Evolutionary conservation across 2,113 vertebrate species (phyloP).

Genomic region (Etheostoma spectabile): DNA sequence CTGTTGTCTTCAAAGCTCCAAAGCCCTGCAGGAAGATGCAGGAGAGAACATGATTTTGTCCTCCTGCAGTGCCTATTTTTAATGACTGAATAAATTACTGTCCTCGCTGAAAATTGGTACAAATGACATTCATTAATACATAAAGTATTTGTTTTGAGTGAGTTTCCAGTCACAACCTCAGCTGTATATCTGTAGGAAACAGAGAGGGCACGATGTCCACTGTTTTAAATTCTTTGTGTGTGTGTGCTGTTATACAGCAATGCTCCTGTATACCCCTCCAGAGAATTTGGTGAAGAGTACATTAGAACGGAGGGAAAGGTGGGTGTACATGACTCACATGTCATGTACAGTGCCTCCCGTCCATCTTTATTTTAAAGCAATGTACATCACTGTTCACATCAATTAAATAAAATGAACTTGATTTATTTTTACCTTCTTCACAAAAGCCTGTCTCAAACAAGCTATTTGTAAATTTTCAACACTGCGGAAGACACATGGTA

Average conservation of each 20-base stretch:
- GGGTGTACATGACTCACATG: not conserved
- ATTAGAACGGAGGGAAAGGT: not conserved
- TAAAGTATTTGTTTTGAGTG: constrained; percentile 2
- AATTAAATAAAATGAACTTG: not conserved
- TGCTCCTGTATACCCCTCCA: not conserved
- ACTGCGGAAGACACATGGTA: not conserved
- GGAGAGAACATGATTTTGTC: not conserved
- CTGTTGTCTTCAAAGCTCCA: too few species aligned
- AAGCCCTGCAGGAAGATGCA: not conserved
- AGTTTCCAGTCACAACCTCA: not conserved
- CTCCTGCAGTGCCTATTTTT: not conserved
- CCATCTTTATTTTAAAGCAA: not conserved
- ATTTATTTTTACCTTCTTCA: not conserved
- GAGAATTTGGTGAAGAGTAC: not conserved
- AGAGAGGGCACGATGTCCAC: not conserved
- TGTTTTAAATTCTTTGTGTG: not conserved
- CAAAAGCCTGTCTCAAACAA: not conserved
- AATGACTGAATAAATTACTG: not conserved
- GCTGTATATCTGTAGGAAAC: not conserved
- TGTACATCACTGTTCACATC: not conserved
- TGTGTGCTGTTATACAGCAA: not conserved
- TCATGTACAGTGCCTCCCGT: not conserved
- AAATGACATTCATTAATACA: not conserved
- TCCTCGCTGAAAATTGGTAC: not conserved
- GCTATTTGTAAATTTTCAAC: not conserved